Evolutionary conservation across 2,797 vertebrate species (phyloP), one percentile per base, ranked within the genome.

Genomic region (Synaphobranchus kaupii): DNA sequence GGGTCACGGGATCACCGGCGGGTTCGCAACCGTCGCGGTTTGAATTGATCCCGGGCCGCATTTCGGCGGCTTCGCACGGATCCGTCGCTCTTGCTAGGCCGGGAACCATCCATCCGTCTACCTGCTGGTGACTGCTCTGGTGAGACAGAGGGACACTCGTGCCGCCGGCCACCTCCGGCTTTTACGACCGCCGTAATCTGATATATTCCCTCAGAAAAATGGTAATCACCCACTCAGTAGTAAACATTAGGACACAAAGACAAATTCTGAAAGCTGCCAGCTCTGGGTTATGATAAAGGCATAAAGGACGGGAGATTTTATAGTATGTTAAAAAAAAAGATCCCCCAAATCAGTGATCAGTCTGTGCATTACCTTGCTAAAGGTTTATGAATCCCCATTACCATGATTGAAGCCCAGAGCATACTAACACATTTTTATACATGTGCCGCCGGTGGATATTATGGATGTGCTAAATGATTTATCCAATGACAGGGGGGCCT

Each of bases 331-430:
- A 89, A 88, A 90, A 88, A 90, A 91, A 90, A 88, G 88, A 89
- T 90, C 85, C 87, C 39, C 85, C 86, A 90, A 92, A 91, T 89
- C 88, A 90, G 89, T 82, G 86, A 87, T 90, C 90, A 90, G 90
- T 88, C 89, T 87, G 90, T 89, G 87, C 87, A 88, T 89, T 89
- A 90, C 87, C 63, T 89, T 90, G 87, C 88, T 88, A 91, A 91
- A 92, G 91, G 89, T 92, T 92, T 92, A 91, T 87, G 89, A 89
- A 87, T 89, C 54, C 90, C 90, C 89, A 90, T 92, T 91, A 90
- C 88, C 84, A 86, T 84, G 89, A 86, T 80, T 88, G 88, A 91
- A 90, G 85, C 89, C 81, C 76, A 80, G 84, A 90, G 86, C 73
- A 86, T 85, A 86, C 88, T 88, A 90, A 89, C 84, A 80, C 82